Percentiles rank a stretch among this genome's conserved stretches.
Evolutionary conservation across 2,797 vertebrate species (phyloP).

Genomic region (Sorex maritimensis): DNA sequence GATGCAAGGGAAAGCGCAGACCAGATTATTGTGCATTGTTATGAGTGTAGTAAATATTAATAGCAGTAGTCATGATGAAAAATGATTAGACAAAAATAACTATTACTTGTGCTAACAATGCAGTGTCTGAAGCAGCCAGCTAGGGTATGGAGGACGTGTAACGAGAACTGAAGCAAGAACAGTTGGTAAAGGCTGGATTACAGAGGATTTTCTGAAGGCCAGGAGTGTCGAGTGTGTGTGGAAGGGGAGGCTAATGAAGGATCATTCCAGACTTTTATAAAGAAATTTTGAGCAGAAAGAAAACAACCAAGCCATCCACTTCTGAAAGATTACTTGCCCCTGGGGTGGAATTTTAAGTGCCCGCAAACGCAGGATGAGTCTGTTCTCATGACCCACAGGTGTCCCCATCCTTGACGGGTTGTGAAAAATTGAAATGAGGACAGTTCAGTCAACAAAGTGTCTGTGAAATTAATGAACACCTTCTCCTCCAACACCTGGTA

Average conservation of each 20-base stretch:
- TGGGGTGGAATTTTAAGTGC: conserved; percentile 55
- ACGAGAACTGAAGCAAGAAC: background rate
- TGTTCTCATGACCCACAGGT: background rate
- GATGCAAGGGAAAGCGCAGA: background rate
- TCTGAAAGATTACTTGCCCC: conserved; percentile 63
- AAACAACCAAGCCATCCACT: conserved; percentile 46
- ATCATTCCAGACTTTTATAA: conserved; percentile 28
- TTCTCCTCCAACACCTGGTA: conserved; percentile 91
- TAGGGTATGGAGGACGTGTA: accelerated
- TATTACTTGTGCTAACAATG: background rate
- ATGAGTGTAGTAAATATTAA: background rate
- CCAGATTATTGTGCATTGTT: background rate
- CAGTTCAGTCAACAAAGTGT: conserved; percentile 90
- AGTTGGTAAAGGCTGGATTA: background rate
- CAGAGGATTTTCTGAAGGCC: background rate
- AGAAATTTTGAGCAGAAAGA: conserved; percentile 1
- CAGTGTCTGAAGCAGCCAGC: background rate
- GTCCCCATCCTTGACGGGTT: conserved; percentile 80
- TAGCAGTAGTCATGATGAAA: background rate
- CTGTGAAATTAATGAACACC: conserved; percentile 91
- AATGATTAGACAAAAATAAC: background rate
- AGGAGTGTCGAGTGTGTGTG: no score
- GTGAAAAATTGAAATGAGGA: conserved; percentile 90
- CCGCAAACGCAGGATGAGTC: conserved; percentile 43
- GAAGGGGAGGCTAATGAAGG: background rate